Percentiles rank a stretch among this genome's conserved stretches.
phyloP scores from a whole-genome alignment of 2,888 invertebrate genomes.

The Pandemis heparana region DNA sequence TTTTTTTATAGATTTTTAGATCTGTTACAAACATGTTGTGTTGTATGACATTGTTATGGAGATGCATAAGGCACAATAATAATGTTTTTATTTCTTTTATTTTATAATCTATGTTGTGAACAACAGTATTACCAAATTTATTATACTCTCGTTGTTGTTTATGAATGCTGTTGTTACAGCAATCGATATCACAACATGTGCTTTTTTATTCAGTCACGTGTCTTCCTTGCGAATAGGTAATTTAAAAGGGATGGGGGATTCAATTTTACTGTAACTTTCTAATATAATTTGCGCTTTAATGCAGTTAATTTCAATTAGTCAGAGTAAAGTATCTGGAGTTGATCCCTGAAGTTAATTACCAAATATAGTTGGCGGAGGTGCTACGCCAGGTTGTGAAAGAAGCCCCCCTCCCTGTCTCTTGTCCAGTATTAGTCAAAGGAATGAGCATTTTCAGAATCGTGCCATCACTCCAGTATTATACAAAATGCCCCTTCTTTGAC shows the following conservation, averaged over 20 bases:
- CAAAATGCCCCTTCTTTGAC: conserved; percentile 78
- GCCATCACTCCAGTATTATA: conserved; percentile 84
- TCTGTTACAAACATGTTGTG: conserved; percentile 80
- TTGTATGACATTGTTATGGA: conserved; percentile 67
- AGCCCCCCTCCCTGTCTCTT: conserved; percentile 80
- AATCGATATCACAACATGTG: conserved; percentile 76
- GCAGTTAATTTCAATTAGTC: conserved; percentile 22
- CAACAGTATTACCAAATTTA: conserved; percentile 63
- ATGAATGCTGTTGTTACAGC: conserved; percentile 61
- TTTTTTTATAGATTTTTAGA: conserved; percentile 79
- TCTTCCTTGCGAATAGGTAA: conserved; percentile 46
- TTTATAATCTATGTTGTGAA: conserved; percentile 54
- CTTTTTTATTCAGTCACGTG: conserved; percentile 64
- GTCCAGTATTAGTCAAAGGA: conserved; percentile 84
- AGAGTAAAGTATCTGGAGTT: conserved; percentile 43
- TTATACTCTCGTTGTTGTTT: conserved; percentile 56
- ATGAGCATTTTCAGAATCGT: conserved; percentile 78
- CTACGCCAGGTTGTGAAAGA: conserved; percentile 80
- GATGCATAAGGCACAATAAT: conserved; percentile 51
- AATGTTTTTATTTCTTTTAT: conserved; percentile 49
- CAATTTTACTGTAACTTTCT: conserved; percentile 43
- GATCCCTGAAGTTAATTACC: conserved; percentile 49
- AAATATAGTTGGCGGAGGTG: conserved; percentile 72
- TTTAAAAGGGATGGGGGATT: conserved; percentile 76
- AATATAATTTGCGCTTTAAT: conserved; percentile 46